phyloP scores from a whole-genome alignment of 2,113 vertebrate genomes.

The Brienomyrus longianalis region DNA sequence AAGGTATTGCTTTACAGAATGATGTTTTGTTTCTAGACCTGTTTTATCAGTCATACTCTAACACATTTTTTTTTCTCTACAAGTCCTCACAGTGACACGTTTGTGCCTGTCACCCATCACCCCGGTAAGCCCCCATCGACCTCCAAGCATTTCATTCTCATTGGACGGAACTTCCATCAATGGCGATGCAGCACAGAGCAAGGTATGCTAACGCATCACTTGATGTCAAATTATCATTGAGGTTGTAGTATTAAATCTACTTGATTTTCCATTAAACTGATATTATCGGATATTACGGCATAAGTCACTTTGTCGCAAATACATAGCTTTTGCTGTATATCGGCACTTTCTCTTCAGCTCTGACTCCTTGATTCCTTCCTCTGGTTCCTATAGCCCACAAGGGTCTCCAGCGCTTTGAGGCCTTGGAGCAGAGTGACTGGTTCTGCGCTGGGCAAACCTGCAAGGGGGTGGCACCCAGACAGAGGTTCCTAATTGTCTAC shows the following conservation, averaged over 20 bases:
- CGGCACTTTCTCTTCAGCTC: neutral
- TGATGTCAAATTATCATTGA: neutral
- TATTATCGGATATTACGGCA: neutral
- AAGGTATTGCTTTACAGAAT: neutral
- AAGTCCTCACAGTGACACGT: constrained; percentile 52
- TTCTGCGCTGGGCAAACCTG: constrained; percentile 45
- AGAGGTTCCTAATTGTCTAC: constrained; percentile 77
- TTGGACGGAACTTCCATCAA: constrained; percentile 91
- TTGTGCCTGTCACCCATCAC: constrained; percentile 63
- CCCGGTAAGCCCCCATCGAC: constrained; percentile 58
- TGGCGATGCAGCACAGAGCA: constrained; percentile 88
- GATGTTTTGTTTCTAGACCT: neutral
- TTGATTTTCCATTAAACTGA: neutral
- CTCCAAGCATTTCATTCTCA: constrained; percentile 72
- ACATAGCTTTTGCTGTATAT: neutral
- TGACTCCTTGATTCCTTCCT: neutral
- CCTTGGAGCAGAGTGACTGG: constrained; percentile 70
- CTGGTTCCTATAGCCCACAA: constrained; percentile 69
- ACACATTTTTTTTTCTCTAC: neutral
- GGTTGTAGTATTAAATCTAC: neutral
- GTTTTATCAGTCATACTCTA: neutral
- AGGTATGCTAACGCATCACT: constrained; percentile 54
- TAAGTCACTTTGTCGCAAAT: neutral
- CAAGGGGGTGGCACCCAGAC: constrained; percentile 70
- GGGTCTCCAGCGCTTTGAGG: constrained; percentile 86